Percentiles rank a stretch among this genome's conserved stretches.
phyloP scores from a whole-genome alignment of 2,113 vertebrate genomes.

The Lepus timidus region DNA sequence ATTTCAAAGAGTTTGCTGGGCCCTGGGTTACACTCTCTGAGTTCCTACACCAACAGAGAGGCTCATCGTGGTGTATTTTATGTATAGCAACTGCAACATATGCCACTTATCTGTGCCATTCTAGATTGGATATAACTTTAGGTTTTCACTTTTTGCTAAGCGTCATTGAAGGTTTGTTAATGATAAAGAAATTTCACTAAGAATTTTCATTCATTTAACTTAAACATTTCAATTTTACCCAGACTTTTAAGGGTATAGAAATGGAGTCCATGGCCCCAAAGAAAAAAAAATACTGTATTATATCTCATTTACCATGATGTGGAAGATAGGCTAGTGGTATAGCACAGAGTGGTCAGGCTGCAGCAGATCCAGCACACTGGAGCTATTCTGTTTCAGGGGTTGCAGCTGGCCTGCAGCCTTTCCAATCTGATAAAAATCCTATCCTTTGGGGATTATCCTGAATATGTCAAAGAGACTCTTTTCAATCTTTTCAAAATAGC shows the following conservation, averaged over 20 bases:
- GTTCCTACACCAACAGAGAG: no score
- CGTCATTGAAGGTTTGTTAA: background rate
- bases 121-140: no score
- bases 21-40: no score
- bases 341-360: no score
- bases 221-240: background rate
- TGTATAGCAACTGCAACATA: no score
- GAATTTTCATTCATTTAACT: background rate
- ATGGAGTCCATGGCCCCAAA: background rate
- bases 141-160: no score
- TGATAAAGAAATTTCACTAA: background rate
- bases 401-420: background rate
- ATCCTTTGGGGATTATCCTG: slow-evolving; percentile 1
- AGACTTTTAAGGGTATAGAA: background rate
- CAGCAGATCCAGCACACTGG: background rate
- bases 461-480: slow-evolving; percentile 3
- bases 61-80: background rate
- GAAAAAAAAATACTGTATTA: background rate
- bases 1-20: background rate
- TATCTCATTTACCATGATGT: no score
- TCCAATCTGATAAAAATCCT: background rate
- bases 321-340: background rate
- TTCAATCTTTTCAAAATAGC: background rate
- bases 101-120: no score
- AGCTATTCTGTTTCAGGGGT: background rate